phyloP scores from a whole-genome alignment of 2,797 vertebrate species.

The Cuniculus paca region DNA sequence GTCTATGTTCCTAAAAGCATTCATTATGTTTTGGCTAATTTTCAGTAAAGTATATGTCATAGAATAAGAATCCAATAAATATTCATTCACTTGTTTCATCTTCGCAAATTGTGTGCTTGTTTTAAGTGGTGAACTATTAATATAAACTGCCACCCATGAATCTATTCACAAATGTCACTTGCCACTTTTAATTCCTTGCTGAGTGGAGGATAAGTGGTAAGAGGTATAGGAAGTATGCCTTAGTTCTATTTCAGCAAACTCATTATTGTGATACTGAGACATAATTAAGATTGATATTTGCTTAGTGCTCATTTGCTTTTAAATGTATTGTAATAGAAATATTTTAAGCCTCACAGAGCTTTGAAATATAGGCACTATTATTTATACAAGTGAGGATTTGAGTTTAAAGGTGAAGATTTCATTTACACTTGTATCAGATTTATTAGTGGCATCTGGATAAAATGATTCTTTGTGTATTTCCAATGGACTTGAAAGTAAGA shows the following conservation, averaged over 20 bases:
- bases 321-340: slow-evolving; percentile 53
- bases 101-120: background rate
- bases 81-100: background rate
- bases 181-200: background rate
- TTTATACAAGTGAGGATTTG: background rate
- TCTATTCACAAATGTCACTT: background rate
- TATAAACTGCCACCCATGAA: background rate
- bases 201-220: background rate
- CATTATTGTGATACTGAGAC: background rate
- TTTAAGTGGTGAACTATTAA: background rate
- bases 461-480: background rate
- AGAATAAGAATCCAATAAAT: background rate
- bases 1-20: background rate
- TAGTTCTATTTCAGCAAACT: slow-evolving; percentile 19
- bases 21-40: background rate
- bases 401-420: background rate
- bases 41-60: background rate
- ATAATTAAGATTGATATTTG: slow-evolving; percentile 61
- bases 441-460: background rate
- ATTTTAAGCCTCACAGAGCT: slow-evolving; percentile 6
- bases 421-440: background rate
- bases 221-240: background rate
- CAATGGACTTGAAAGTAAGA: background rate
- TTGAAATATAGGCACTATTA: background rate
- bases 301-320: slow-evolving; percentile 38